These are phyloP conservation scores for Pseudomyrmex dendroicus DNA, from an alignment of 1,140 invertebrate genomes.

Conservation along the genomic window DNA sequence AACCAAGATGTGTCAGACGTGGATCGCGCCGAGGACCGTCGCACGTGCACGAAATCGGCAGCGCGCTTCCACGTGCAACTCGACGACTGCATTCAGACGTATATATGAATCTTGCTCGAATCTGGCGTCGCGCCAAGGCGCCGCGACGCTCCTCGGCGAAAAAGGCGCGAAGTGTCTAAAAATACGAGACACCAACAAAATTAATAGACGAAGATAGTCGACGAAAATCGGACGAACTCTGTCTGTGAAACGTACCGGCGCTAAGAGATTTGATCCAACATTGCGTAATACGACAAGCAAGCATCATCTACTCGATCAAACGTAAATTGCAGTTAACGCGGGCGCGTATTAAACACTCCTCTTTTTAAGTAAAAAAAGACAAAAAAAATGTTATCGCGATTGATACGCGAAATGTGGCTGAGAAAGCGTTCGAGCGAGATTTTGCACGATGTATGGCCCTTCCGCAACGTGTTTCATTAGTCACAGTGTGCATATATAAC, in stretches of 20 bases:
- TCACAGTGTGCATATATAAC: background rate
- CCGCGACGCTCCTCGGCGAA: conserved; percentile 29
- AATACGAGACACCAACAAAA: conserved; percentile 49
- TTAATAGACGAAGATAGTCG: background rate
- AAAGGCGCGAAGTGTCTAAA: conserved; percentile 73
- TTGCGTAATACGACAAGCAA: too few relatives aligned
- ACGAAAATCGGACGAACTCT: conserved; percentile 2
- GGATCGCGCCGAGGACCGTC: background rate
- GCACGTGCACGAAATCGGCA: conserved; percentile 39
- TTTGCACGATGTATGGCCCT: background rate
- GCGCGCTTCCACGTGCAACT: conserved; percentile 57
- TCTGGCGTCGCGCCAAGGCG: conserved; percentile 64
- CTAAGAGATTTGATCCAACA: background rate
- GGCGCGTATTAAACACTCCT: background rate
- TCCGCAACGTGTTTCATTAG: conserved; percentile 35
- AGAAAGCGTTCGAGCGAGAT: background rate
- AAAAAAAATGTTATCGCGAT: background rate
- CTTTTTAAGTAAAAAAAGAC: background rate
- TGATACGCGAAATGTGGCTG: background rate
- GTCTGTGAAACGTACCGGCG: background rate
- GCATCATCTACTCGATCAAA: too few relatives aligned
- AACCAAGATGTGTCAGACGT: background rate
- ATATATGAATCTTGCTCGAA: conserved; percentile 40
- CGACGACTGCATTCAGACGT: conserved; percentile 26
- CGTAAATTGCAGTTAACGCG: background rate